Evolutionary conservation across 2,888 invertebrate genomes (phyloP).

Genomic region (Germaria angustata): DNA sequence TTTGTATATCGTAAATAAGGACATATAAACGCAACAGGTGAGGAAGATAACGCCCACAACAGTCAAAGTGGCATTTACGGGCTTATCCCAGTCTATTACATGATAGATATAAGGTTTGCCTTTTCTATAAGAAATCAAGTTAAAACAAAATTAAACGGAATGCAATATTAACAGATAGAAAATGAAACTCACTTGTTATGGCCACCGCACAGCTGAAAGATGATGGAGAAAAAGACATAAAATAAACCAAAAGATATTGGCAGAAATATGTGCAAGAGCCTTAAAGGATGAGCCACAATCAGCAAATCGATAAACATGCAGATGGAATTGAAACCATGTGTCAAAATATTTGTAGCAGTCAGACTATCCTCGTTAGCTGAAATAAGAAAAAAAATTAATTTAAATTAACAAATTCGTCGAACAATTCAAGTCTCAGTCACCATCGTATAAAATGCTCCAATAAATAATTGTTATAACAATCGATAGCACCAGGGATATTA

Average conservation of each 20-base stretch:
- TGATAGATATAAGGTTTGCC: constrained; percentile 86
- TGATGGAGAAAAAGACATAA: constrained; percentile 82
- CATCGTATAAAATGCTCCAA: constrained; percentile 82
- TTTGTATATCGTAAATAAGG: constrained; percentile 77
- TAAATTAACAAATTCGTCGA: neutral
- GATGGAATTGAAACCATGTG: constrained; percentile 88
- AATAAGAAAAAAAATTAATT: constrained; percentile 52
- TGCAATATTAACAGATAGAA: neutral
- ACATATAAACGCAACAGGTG: constrained; percentile 74
- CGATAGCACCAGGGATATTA: constrained; percentile 84
- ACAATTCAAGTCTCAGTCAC: constrained; percentile 66
- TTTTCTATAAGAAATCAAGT: constrained; percentile 77
- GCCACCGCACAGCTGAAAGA: constrained; percentile 84
- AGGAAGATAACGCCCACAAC: constrained; percentile 75
- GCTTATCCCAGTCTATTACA: constrained; percentile 87
- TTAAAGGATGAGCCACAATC: constrained; percentile 87
- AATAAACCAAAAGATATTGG: constrained; percentile 83
- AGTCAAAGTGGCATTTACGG: constrained; percentile 79
- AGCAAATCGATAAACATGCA: constrained; percentile 87
- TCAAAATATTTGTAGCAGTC: constrained; percentile 84
- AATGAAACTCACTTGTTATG: constrained; percentile 80
- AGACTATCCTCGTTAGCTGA: constrained; percentile 78
- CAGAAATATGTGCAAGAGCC: constrained; percentile 84
- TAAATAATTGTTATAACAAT: constrained; percentile 88
- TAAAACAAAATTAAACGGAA: neutral